Base-by-base conservation (phyloP, 2,113 vertebrate genomes). In the Megaleporinus macrocephalus region DNA sequence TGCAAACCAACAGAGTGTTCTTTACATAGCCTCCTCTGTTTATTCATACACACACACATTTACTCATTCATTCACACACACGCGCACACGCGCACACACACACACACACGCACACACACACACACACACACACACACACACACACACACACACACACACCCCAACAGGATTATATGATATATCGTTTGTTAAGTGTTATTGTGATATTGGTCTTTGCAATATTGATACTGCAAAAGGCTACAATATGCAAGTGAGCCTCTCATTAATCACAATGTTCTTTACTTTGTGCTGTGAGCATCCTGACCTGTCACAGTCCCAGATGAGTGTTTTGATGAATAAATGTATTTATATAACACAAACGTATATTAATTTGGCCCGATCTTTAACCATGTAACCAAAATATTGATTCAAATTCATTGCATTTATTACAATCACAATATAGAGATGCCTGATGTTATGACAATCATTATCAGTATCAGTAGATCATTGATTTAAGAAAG, bases 1-100 rank as follows among this genome's bases (percentile, higher is more conserved):
- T 95, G 93, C 94, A 92, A 93, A 92, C 92, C 92, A 89, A 89
- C 87, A 92, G 89, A 91, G 91, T 70, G 87, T 89, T 88, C 84
- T 88, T 90, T 85, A 93, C 90, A 94, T 89, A 89, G 88, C 86
- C 86, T 83, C 84, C 65, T 70, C 76, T 70, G 16, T 57, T 18
- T 3, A 44, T 61, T 59, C 59, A 66, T 75, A 49, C 44, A 71
- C 7, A 61, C 49, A 44, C 29, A 36, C 79, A 62, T 12, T 29
- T n/a, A 26, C 16, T 2, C 76, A 49, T 29, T 26, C 27, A 30
- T 6, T 3, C 53, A n/a, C 47, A 73, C 14, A 18, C 15, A 1
- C 16, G 33, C 53, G 59, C 16, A 16, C 10, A 49, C 27, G 36
- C 16, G 33, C 63, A 66, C 63, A 18, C 27, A 29, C 10, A 12